Evolutionary conservation across 2,113 vertebrate genomes (phyloP), one percentile per base, ranked within the genome.

Genomic region (Clarias macrocephalus): DNA sequence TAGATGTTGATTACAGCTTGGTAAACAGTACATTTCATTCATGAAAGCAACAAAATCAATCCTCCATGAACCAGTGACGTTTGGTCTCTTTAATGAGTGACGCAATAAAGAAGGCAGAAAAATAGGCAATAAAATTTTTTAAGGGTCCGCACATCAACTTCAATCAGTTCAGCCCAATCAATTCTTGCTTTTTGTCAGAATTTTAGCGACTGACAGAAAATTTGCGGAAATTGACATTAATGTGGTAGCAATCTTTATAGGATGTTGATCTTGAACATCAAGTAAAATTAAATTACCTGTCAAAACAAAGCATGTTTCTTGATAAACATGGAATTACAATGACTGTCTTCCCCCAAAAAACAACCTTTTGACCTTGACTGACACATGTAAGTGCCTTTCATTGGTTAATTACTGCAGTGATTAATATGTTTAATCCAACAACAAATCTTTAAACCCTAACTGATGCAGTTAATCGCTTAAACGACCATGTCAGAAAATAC

Each of bases 1-100:
- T 89, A 66, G 42, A 80, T 56, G 77, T 56, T 84, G 23, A 83
- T 82, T 80, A 85, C 70, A 83, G 80, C 48, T 76, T 33, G 87
- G 81, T 84, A 88, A 86, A 90, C 80, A 86, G 33, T 84, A 70
- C 81, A 90, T 85, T 80, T 73, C 80, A 33, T 82, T 82, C 8
- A 59, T 18, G 23, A 30, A 80, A 63, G 73, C 76, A 84, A n/a
- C 59, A 16, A 33, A 90, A 79, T 88, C 42, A n/a, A 68, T 79
- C 52, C 48, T 75, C 62, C 82, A 84, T 87, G 30, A 85, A 66
- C 82, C 52, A 73, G 81, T 79, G 28, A 80, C 62, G 28, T 30
- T 37, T 28, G 66, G 48, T 63, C 16, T 60, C 33, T 83, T 86
- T 75, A 86, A 70, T 63, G 52, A n/a, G 19, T 80, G 86, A 86